Percentiles rank a stretch among this genome's conserved stretches.
Evolutionary conservation across 1,140 invertebrate genomes (phyloP).

Genomic region (Maconellicoccus hirsutus): DNA sequence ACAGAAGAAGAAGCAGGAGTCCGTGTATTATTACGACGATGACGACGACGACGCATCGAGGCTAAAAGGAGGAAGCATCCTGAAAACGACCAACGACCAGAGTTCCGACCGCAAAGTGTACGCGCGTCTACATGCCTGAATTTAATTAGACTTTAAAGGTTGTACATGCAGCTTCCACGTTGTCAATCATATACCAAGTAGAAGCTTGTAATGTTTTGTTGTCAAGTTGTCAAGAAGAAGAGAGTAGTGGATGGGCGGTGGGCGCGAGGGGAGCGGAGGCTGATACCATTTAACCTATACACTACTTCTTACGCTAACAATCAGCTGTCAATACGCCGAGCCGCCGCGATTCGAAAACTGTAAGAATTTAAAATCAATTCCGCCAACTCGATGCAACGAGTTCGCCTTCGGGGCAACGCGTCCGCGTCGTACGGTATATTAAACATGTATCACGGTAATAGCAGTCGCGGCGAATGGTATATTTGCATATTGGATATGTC

Average conservation of each 20-base stretch:
- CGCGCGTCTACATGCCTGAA: not conserved
- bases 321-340: slow-evolving; percentile 19
- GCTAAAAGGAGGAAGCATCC: too few species aligned
- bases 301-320: slow-evolving; percentile 16
- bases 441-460: not conserved
- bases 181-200: slow-evolving; percentile 8
- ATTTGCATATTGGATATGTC: slow-evolving; percentile 1
- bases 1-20: not conserved
- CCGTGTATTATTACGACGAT: too few species aligned
- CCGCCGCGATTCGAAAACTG: not conserved
- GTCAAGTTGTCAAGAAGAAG: slow-evolving; percentile 22
- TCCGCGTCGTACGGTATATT: too few species aligned
- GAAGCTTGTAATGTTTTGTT: slow-evolving; percentile 17
- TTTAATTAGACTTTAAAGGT: slow-evolving; percentile 19
- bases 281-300: too few species aligned
- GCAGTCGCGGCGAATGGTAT: too few species aligned
- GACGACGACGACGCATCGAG: not conserved
- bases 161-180: not conserved
- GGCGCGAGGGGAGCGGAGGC: too few species aligned
- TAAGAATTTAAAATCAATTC: not conserved
- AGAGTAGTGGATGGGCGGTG: too few species aligned
- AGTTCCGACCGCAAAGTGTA: too few species aligned
- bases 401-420: too few species aligned
- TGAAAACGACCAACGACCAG: too few species aligned
- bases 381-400: too few species aligned